A percentile compares a stretch with the other conserved stretches of the same genome.
Conservation (phyloP, 37 sponge, comb jelly and placozoan genomes). For the Ephydatia muelleri region DNA sequence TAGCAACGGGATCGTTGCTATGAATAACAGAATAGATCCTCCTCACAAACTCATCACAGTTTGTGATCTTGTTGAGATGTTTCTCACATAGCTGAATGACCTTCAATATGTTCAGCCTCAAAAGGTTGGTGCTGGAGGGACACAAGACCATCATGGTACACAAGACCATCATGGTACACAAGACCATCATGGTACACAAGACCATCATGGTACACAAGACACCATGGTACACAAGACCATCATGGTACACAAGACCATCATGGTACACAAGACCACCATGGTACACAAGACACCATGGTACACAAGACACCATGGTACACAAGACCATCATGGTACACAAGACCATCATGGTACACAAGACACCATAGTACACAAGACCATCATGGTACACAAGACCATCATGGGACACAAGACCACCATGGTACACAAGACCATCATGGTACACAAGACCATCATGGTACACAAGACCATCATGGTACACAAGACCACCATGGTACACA, state of each 20-base stretch:
- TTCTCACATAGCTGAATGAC: conserved; percentile 68
- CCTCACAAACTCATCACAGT: conserved; percentile 77
- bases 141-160: background rate
- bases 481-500: too few species aligned
- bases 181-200: too few species aligned
- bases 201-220: background rate
- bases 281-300: background rate
- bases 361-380: too few species aligned
- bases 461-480: background rate
- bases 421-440: too few species aligned
- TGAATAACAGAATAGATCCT: conserved; percentile 78
- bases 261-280: too few species aligned
- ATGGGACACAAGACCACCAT: too few species aligned
- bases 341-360: too few species aligned
- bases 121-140: conserved; percentile 61
- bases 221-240: background rate
- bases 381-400: background rate
- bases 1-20: conserved; percentile 94
- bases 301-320: background rate
- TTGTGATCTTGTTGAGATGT: conserved; percentile 87
- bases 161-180: background rate
- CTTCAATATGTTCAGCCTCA: conserved; percentile 77
- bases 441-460: background rate
- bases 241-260: background rate
- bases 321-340: background rate